Conservation (phyloP, 2,888 invertebrate genomes). For the Schizotus pectinicornis region DNA sequence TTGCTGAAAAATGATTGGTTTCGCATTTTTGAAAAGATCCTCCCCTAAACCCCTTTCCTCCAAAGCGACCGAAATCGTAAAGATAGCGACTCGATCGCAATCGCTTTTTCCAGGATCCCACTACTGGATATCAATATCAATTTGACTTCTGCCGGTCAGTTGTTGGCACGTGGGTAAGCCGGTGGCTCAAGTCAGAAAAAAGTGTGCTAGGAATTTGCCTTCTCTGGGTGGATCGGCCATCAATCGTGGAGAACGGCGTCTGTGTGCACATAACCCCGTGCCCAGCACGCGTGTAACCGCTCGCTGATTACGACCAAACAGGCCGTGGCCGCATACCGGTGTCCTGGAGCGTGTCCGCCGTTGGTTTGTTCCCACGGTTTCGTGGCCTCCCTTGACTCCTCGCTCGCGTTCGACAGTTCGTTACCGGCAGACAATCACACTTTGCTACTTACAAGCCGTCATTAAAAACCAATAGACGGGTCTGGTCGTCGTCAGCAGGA, state of each 20-base stretch:
- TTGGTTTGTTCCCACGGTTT: slow-evolving; percentile 53
- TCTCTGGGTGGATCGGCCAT: not conserved
- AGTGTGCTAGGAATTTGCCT: too few species aligned
- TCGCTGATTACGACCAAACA: slow-evolving; percentile 44
- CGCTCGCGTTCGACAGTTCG: not conserved
- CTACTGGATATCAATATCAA: too few species aligned
- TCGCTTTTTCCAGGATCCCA: too few species aligned
- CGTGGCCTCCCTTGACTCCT: slow-evolving; percentile 33
- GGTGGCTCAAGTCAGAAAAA: too few species aligned
- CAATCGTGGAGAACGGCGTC: slow-evolving; percentile 11
- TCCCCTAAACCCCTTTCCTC: too few species aligned
- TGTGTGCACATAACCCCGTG: slow-evolving; percentile 41
- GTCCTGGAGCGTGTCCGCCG: slow-evolving; percentile 53
- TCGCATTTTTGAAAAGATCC: too few species aligned
- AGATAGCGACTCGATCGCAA: too few species aligned
- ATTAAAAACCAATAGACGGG: slow-evolving; percentile 10
- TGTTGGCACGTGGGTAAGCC: too few species aligned
- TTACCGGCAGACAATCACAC: slow-evolving; percentile 16
- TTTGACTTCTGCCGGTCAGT: too few species aligned
- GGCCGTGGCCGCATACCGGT: slow-evolving; percentile 49
- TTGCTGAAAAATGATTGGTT: too few species aligned
- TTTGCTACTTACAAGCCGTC: slow-evolving; percentile 14
- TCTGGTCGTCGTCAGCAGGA: slow-evolving; percentile 2
- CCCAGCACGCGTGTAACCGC: slow-evolving; percentile 52
- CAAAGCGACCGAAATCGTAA: too few species aligned